Conservation (phyloP, 2,888 invertebrate genomes). For the Synergus gifuensis region DNA sequence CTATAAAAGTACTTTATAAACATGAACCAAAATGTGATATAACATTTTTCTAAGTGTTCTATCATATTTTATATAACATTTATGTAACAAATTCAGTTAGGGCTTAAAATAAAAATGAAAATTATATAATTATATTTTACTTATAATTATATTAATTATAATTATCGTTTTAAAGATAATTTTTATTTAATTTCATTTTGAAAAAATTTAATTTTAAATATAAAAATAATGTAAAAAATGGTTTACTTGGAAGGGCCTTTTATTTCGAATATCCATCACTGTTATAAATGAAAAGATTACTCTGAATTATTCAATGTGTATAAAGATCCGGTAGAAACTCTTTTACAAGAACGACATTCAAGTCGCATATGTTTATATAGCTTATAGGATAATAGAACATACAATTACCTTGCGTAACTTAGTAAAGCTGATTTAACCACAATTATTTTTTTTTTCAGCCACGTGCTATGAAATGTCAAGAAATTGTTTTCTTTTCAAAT, state of each 20-base stretch:
- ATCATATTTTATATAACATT: no score
- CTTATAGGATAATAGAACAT: background rate
- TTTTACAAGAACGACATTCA: slow-evolving; percentile 1
- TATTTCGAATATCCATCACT: background rate
- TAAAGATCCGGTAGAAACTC: background rate
- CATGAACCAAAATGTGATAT: background rate
- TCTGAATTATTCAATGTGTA: background rate
- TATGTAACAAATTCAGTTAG: no score
- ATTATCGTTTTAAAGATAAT: no score
- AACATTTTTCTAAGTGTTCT: background rate
- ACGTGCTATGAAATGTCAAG: background rate
- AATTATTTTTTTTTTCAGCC: background rate
- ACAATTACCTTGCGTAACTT: slow-evolving; percentile 4
- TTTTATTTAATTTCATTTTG: no score
- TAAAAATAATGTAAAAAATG: background rate
- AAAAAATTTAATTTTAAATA: background rate
- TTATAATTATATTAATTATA: no score
- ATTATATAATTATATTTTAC: no score
- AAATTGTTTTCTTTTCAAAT: background rate
- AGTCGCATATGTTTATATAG: background rate
- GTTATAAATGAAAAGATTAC: background rate
- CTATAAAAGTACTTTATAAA: no score
- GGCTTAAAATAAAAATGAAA: no score
- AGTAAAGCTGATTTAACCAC: background rate
- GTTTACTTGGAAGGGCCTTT: background rate